Percentiles rank a stretch among this genome's conserved stretches.
Conservation (phyloP, 2,888 invertebrate genomes). For the Cyclophora punctaria region DNA sequence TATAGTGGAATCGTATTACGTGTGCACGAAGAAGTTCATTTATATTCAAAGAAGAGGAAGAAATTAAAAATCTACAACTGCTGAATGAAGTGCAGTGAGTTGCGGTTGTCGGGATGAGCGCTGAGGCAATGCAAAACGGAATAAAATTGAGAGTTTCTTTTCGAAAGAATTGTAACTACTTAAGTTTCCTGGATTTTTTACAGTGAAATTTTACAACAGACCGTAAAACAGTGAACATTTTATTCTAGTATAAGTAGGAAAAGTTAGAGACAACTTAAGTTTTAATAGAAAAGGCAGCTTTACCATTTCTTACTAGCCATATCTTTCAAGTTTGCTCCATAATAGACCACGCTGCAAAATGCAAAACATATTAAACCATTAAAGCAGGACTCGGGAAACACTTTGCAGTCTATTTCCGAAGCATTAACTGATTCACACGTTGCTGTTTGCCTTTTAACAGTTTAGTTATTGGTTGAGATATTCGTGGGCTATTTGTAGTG, state of each 20-base stretch:
- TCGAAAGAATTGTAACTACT: slow-evolving; percentile 4
- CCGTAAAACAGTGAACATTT: too few relatives aligned
- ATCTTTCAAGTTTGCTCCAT: too few relatives aligned
- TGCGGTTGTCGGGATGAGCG: slow-evolving; percentile 28
- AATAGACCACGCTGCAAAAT: too few relatives aligned
- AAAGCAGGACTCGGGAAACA: too few relatives aligned
- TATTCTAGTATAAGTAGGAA: too few relatives aligned
- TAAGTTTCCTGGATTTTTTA: not conserved
- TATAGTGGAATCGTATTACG: slow-evolving; percentile 33
- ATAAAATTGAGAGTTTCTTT: slow-evolving; percentile 10
- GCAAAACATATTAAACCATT: too few relatives aligned
- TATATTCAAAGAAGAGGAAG: slow-evolving; percentile 44
- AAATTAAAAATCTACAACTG: slow-evolving; percentile 51
- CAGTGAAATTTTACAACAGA: too few relatives aligned
- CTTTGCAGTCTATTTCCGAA: not conserved
- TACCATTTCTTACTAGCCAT: too few relatives aligned
- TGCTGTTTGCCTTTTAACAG: slow-evolving; percentile 16
- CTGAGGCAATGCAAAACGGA: slow-evolving; percentile 17
- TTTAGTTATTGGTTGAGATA: slow-evolving; percentile 26
- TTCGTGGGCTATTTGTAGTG: slow-evolving; percentile 57
- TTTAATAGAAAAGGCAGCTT: too few relatives aligned
- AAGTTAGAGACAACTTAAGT: too few relatives aligned
- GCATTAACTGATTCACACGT: not conserved
- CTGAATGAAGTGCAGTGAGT: slow-evolving; percentile 42
- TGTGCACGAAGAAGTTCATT: slow-evolving; percentile 38